Evolutionary conservation across 2,797 vertebrate species (phyloP), one percentile per base, ranked within the genome.

Genomic region (Lagodon rhomboides): DNA sequence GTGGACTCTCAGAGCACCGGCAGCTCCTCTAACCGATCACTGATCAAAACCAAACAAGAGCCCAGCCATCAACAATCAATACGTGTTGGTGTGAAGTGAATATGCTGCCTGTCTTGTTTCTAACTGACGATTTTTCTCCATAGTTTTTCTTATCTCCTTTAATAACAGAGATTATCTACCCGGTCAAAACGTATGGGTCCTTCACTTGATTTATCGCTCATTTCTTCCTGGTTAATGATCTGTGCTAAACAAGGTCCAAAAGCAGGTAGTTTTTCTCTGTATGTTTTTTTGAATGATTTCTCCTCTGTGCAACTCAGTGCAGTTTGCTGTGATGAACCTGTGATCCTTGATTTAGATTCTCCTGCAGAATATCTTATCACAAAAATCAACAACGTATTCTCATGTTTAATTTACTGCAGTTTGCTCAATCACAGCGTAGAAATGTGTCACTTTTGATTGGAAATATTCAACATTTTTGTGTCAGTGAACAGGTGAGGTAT

Each of bases 111-210:
- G 46, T 80, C 62, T 82, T 93, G 89, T 93, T 93, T 92, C 91
- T 95, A 94, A 95, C 85, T 77, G 18, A 63, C 79, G 69, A 91
- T 92, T 93, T 95, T 87, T 94, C 92, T 94, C 92, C 85, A 84
- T 90, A 94, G 93, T 90, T 93, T 93, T 93, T 89, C 80, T 93
- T 93, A 87, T 94, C 89, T 95, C 88, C 79, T 93, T 93, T 85
- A 90, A 93, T 91, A 70, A 94, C 95, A 95, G 93, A 95, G 94
- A 94, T 93, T 86, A 84, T 95, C 94, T 95, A 94, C 94, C 94
- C 92, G 92, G 82, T 95, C 94, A 95, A 95, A 95, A 91, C 86
- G 73, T 89, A 67, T 87, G 90, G 91, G 89, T 92, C 89, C 92
- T 79, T 93, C 93, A 85, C 91, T 93, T 93, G 93, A 93, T 94